Evolutionary conservation across 2,888 invertebrate genomes (phyloP).

Genomic region (Xestia rhomboidea): DNA sequence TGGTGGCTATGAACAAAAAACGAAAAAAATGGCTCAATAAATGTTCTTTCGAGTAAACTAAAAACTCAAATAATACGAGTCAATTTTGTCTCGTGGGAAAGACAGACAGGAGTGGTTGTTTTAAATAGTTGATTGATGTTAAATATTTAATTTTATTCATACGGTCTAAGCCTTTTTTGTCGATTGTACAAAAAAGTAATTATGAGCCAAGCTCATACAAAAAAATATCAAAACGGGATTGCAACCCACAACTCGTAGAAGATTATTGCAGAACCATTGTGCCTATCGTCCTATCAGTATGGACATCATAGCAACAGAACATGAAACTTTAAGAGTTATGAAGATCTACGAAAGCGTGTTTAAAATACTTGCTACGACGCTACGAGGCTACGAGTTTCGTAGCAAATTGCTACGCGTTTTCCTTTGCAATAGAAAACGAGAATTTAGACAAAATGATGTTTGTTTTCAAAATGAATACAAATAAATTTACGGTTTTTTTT

Average conservation of each 20-base stretch:
- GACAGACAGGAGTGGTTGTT: too few relatives aligned
- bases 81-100: too few relatives aligned
- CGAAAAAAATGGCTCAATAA: too few relatives aligned
- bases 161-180: too few relatives aligned
- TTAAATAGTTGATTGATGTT: too few relatives aligned
- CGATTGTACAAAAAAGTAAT: too few relatives aligned
- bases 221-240: slow-evolving; percentile 3
- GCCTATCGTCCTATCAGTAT: neutral
- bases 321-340: neutral
- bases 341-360: slow-evolving; percentile 18
- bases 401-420: slow-evolving; percentile 50
- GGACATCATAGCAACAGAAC: neutral
- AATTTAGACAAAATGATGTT: neutral
- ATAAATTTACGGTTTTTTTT: neutral
- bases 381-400: slow-evolving; percentile 41
- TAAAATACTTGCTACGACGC: slow-evolving; percentile 36
- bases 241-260: neutral
- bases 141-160: too few relatives aligned
- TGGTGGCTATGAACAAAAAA: too few relatives aligned
- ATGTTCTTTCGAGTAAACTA: too few relatives aligned
- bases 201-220: too few relatives aligned
- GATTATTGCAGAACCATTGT: neutral
- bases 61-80: too few relatives aligned
- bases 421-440: slow-evolving; percentile 11
- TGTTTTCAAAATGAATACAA: neutral